A percentile compares a stretch with the other conserved stretches of the same genome.
Evolutionary conservation across 2,888 invertebrate species (phyloP).

Genomic region (Lasiommata megera): DNA sequence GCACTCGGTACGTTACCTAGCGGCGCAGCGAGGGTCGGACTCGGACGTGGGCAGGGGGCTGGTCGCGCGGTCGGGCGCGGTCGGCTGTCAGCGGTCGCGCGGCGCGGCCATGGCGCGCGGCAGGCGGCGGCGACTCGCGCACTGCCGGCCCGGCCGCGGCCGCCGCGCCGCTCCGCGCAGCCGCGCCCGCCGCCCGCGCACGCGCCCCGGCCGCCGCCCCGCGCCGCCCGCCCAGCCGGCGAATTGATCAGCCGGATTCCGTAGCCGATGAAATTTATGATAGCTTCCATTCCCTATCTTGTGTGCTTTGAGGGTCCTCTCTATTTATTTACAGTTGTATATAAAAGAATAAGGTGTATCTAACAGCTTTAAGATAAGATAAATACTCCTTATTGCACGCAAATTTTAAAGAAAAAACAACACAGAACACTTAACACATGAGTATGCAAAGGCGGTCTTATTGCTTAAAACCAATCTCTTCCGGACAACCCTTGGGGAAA

Average conservation of each 20-base stretch:
- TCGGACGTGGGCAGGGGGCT: constrained; percentile 40
- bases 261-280: constrained; percentile 78
- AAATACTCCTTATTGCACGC: no score
- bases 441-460: no score
- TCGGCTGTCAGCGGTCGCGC: constrained; percentile 61
- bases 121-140: constrained; percentile 66
- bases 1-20: constrained; percentile 54
- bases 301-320: no score
- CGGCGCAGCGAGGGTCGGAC: constrained; percentile 38
- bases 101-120: constrained; percentile 74
- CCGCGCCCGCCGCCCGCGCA: constrained; percentile 40
- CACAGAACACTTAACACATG: no score
- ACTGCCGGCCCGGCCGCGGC: constrained; percentile 62
- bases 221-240: constrained; percentile 41
- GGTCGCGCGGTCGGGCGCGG: constrained; percentile 40
- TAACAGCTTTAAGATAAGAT: no score
- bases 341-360: no score
- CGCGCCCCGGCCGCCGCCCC: constrained; percentile 34
- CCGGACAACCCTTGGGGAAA: no score
- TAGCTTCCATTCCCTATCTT: constrained; percentile 42
- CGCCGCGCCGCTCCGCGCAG: constrained; percentile 39
- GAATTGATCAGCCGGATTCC: constrained; percentile 75
- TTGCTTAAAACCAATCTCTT: no score
- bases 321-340: no score
- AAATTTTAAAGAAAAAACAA: no score